Conservation (phyloP, 2,888 invertebrate species). For the Perdita meconis region DNA sequence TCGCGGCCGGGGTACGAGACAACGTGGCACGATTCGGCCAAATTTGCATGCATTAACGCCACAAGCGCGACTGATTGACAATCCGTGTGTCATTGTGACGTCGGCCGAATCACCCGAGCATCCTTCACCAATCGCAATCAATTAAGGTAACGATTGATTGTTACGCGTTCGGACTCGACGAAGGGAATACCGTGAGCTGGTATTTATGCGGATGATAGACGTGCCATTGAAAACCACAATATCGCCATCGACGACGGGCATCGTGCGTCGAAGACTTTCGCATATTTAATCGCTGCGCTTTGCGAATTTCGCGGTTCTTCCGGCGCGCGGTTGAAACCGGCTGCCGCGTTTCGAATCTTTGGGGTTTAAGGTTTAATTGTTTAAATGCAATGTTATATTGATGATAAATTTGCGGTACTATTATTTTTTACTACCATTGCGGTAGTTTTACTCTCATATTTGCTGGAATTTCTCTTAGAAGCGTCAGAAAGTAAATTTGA, state of each 20-base stretch:
- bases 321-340: too few relatives aligned
- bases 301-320: too few relatives aligned
- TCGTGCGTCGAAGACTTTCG: conserved; percentile 40
- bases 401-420: too few relatives aligned
- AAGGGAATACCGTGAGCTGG: conserved; percentile 70
- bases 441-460: too few relatives aligned
- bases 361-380: too few relatives aligned
- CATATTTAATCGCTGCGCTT: conserved; percentile 8
- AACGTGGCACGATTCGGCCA: conserved; percentile 73
- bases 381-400: too few relatives aligned
- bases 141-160: conserved; percentile 82
- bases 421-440: too few relatives aligned
- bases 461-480: too few relatives aligned
- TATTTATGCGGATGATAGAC: conserved; percentile 67
- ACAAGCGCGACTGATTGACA: conserved; percentile 84
- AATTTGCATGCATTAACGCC: conserved; percentile 83
- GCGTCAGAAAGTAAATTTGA: too few relatives aligned
- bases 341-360: too few relatives aligned
- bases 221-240: conserved; percentile 55
- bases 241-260: conserved; percentile 29
- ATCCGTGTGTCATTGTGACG: conserved; percentile 83
- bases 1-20: conserved; percentile 68
- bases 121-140: conserved; percentile 80
- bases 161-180: conserved; percentile 73
- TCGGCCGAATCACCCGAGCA: conserved; percentile 77